Percentiles rank a stretch among this genome's conserved stretches.
These are phyloP conservation scores for Cynopterus brachyotis DNA, from an alignment of 2,113 vertebrate species.

Conservation along the genomic window DNA sequence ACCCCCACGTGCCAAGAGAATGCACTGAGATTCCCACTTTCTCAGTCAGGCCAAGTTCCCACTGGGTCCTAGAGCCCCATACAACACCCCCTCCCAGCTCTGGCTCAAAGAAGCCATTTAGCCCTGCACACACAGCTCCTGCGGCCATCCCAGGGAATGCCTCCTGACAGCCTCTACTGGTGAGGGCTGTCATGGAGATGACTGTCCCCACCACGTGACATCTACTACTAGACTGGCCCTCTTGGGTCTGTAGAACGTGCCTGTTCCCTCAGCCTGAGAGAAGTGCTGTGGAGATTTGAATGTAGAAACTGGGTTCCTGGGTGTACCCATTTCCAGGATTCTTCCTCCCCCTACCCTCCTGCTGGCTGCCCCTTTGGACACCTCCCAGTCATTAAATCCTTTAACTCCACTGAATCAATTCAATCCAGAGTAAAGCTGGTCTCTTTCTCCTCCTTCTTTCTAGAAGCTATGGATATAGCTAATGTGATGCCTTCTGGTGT, in stretches of 20 bases:
- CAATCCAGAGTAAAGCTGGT: neutral
- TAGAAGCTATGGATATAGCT: neutral
- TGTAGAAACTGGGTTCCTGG: neutral
- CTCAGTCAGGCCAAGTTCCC: neutral
- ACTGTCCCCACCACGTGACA: neutral
- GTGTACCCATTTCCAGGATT: neutral
- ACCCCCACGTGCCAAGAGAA: neutral
- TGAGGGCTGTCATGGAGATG: neutral
- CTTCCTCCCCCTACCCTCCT: neutral
- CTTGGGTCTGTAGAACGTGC: neutral
- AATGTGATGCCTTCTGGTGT: neutral
- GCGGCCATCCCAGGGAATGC: neutral
- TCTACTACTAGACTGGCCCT: neutral
- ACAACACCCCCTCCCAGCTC: neutral
- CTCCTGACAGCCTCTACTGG: neutral
- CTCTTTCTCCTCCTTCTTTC: neutral
- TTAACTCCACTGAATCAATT: neutral
- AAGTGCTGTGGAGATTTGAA: neutral
- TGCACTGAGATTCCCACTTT: accelerated
- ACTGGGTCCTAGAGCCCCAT: no score
- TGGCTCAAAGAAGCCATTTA: neutral
- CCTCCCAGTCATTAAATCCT: neutral
- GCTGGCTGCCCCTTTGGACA: neutral
- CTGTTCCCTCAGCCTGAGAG: neutral
- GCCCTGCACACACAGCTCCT: neutral